Percentiles rank a stretch among this genome's conserved stretches.
These are phyloP conservation scores for Pterostichus niger DNA, from an alignment of 2,888 invertebrate species.

Conservation along the genomic window DNA sequence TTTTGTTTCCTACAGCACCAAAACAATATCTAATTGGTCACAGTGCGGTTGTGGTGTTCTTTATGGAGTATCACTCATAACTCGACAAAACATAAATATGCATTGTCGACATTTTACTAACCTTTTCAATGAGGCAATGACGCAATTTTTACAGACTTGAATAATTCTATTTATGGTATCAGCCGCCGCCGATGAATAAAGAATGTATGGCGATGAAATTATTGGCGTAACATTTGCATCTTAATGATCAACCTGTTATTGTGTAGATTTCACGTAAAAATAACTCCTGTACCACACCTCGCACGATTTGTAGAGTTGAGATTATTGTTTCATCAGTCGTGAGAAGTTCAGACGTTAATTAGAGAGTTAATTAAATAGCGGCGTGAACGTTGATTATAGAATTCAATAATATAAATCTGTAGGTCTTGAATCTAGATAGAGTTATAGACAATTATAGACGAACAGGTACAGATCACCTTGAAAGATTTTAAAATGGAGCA, in stretches of 20 bases:
- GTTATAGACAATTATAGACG: too few relatives aligned
- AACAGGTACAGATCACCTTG: too few relatives aligned
- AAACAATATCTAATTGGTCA: too few relatives aligned
- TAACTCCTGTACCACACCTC: conserved; percentile 9
- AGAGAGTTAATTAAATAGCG: conserved; percentile 15
- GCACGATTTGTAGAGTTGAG: conserved; percentile 20
- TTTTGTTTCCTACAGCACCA: too few relatives aligned
- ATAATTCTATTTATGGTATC: conserved; percentile 30
- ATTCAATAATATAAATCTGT: conserved; percentile 8
- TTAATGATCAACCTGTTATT: conserved; percentile 46
- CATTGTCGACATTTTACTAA: conserved; percentile 15
- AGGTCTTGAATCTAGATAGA: too few relatives aligned
- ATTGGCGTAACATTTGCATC: conserved; percentile 46
- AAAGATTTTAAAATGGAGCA: too few relatives aligned
- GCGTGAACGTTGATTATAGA: neutral
- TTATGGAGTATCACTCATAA: too few relatives aligned
- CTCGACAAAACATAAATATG: neutral
- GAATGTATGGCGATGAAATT: neutral
- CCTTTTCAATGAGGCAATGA: conserved; percentile 38
- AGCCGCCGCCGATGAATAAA: neutral
- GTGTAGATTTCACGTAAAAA: conserved; percentile 1
- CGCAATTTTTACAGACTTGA: conserved; percentile 21
- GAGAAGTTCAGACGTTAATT: conserved; percentile 10
- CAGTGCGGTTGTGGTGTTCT: too few relatives aligned
- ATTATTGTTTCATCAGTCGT: conserved; percentile 1